Conservation (phyloP, 2,888 invertebrate species). For the Drosophila infuscata region DNA sequence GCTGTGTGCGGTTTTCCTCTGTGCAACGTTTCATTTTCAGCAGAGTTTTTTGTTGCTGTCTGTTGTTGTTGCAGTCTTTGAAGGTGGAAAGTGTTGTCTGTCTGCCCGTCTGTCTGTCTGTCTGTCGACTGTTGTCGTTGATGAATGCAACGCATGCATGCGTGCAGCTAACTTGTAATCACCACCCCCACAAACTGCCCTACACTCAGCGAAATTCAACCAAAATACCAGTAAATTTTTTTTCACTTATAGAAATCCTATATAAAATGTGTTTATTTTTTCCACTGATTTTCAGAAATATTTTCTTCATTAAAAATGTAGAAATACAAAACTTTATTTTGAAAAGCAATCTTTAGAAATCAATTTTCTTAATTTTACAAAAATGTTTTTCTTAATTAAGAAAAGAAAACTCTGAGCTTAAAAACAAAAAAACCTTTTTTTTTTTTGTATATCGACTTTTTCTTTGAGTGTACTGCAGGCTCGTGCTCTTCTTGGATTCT, state of each 20-base stretch:
- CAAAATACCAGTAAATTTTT: background rate
- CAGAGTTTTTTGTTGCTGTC: slow-evolving; percentile 50
- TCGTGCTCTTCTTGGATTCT: slow-evolving; percentile 6
- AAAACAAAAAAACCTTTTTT: too few species aligned
- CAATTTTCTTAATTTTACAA: too few species aligned
- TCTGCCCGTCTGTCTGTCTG: background rate
- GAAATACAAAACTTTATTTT: background rate
- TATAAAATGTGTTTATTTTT: too few species aligned
- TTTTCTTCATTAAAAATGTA: background rate
- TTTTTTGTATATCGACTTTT: background rate
- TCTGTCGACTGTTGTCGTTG: slow-evolving; percentile 43
- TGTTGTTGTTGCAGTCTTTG: slow-evolving; percentile 48
- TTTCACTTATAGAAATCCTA: too few species aligned
- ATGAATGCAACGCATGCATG: slow-evolving; percentile 80
- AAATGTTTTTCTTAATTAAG: background rate
- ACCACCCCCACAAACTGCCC: background rate
- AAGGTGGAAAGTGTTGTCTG: slow-evolving; percentile 58
- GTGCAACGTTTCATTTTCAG: slow-evolving; percentile 72
- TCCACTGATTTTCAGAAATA: background rate
- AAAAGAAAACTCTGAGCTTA: background rate
- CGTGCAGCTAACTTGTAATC: slow-evolving; percentile 48
- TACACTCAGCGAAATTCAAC: background rate
- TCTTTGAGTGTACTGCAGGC: background rate
- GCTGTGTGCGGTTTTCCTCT: slow-evolving; percentile 50
- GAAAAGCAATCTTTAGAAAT: background rate